Evolutionary conservation across 2,113 vertebrate species (phyloP).

Genomic region (Notothenia coriiceps): DNA sequence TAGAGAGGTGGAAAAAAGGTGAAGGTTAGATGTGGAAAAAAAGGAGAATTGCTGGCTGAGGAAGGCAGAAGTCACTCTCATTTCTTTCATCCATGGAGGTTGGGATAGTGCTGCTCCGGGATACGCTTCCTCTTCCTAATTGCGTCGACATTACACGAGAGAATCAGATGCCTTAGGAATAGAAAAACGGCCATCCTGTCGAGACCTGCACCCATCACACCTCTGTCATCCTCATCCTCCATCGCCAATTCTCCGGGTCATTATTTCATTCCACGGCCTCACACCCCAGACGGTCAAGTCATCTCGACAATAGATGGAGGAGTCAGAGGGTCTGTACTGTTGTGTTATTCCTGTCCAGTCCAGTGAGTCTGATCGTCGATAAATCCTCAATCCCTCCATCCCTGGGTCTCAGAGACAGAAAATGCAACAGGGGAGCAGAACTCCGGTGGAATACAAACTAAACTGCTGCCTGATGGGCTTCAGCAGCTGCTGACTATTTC

Average conservation of each 20-base stretch:
- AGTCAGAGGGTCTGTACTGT: slow-evolving; percentile 43
- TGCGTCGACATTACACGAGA: slow-evolving; percentile 38
- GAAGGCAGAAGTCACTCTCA: slow-evolving; percentile 62
- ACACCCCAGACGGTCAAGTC: slow-evolving; percentile 57
- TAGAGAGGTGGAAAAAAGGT: slow-evolving; percentile 3
- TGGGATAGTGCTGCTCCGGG: slow-evolving; percentile 81
- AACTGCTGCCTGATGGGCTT: slow-evolving; percentile 20
- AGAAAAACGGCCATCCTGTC: slow-evolving; percentile 32
- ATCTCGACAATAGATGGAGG: slow-evolving; percentile 55
- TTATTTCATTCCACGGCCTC: slow-evolving; percentile 56
- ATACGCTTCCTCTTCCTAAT: slow-evolving; percentile 79
- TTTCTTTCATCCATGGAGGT: slow-evolving; percentile 87
- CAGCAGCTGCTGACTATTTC: not conserved
- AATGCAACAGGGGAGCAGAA: slow-evolving; percentile 37
- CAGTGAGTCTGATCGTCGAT: slow-evolving; percentile 53
- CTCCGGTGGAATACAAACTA: slow-evolving; percentile 48
- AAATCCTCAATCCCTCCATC: slow-evolving; percentile 57
- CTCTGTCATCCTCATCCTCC: slow-evolving; percentile 30
- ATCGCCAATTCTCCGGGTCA: slow-evolving; percentile 43
- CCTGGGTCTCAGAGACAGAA: slow-evolving; percentile 25
- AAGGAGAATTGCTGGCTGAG: not conserved
- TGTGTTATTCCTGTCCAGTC: slow-evolving; percentile 55
- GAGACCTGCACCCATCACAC: slow-evolving; percentile 28
- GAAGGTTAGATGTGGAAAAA: slow-evolving; percentile 14
- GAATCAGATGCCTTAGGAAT: slow-evolving; percentile 42